Base-by-base conservation (phyloP, 2,113 vertebrate genomes). In the Cebidichthys violaceus region DNA sequence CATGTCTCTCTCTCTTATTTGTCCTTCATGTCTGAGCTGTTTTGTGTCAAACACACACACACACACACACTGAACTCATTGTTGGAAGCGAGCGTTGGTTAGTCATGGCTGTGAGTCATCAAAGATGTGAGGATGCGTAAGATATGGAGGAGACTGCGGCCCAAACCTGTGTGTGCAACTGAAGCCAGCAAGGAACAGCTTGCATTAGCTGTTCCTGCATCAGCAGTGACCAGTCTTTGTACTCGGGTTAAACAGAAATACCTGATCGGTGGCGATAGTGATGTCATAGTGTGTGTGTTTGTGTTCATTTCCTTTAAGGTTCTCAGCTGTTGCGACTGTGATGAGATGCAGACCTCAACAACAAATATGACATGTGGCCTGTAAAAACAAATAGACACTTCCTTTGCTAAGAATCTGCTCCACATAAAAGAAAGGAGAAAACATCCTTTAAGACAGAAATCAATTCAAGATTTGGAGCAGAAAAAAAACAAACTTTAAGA, bases 121-220 rank as follows among this genome's bases (percentile, higher is more conserved):
- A 69, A 60, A 84, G 72, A 90, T 80, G 37, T 77, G 79, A 89
- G 60, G 81, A 91, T 77, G 89, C 86, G 74, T 87, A 84, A 83
- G 66, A 76, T 59, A 35, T 15, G 14, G 24, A 81, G 62, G 60
- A 81, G 65, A 75, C 52, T 27, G 43, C 77, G 71, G 79, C 59
- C 72, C 80, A 81, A 79, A 77, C 33, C 18, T 39, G 52, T 66
- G 33, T 64, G 65, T 72, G 55, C 57, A 35, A 29, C 22, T 57
- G 65, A 71, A 69, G 31, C 59, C 57, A 31, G n/a, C n/a, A n/a
- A n/a, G n/a, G n/a, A n/a, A n/a, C n/a, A 62, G 37, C 13, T 4
- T 24, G 45, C 17, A 31, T 20, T 55, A 45, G 55, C 4, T 37
- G 33, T 22, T 71, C 54, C n/a, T 41, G 1, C 76, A 83, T 87